phyloP scores from a whole-genome alignment of 2,797 vertebrate species.

The Cyprinella venusta region DNA sequence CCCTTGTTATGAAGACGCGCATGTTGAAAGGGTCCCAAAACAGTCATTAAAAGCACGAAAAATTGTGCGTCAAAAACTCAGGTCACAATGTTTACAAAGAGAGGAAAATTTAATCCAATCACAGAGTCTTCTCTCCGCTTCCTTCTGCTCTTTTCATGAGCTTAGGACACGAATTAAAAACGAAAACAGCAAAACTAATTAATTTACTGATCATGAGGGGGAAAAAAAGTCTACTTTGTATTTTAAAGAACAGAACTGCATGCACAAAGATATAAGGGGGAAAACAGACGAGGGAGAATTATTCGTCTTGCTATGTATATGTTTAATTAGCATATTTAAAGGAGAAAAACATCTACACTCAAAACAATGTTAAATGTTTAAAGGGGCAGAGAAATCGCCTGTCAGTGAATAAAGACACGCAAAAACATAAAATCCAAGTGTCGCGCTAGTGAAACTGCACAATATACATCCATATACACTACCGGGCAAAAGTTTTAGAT shows the following conservation, averaged over 20 bases:
- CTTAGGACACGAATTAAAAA: constrained; percentile 78
- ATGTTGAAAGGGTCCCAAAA: constrained; percentile 71
- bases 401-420: constrained; percentile 23
- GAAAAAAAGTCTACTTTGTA: constrained; percentile 64
- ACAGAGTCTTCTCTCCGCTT: constrained; percentile 71
- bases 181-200: constrained; percentile 77
- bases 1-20: constrained; percentile 74
- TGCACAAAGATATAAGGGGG: constrained; percentile 49
- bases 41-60: constrained; percentile 71
- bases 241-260: constrained; percentile 48
- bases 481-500: too few relatives aligned
- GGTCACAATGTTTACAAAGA: constrained; percentile 81
- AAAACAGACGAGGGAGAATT: constrained; percentile 44
- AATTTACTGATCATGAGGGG: constrained; percentile 76
- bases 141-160: constrained; percentile 79
- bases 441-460: not conserved
- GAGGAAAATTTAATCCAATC: constrained; percentile 79
- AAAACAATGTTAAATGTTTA: constrained; percentile 30
- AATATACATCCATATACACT: not conserved
- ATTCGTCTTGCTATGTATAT: constrained; percentile 52
- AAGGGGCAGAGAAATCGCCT: constrained; percentile 42
- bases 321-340: constrained; percentile 58
- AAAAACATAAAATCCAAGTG: constrained; percentile 16
- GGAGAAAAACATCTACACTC: constrained; percentile 42
- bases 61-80: constrained; percentile 77